phyloP scores from a whole-genome alignment of 2,113 vertebrate genomes.

The Charina bottae region DNA sequence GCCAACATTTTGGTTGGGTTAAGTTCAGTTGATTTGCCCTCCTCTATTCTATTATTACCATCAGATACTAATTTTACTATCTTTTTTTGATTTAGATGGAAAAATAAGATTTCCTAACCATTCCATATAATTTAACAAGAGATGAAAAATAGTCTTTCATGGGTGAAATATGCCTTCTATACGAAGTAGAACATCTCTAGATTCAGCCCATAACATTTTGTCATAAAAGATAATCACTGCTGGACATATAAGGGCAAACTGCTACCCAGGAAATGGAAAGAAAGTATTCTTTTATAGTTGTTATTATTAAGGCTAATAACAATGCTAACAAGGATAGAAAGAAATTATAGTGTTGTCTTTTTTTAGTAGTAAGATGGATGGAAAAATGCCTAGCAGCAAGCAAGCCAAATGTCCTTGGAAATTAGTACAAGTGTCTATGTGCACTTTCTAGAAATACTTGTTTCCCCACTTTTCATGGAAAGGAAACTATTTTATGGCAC shows the following conservation, averaged over 20 bases:
- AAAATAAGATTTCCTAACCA: neutral
- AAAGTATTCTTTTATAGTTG: neutral
- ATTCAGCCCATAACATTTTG: neutral
- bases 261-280: neutral
- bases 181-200: neutral
- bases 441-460: conserved; percentile 52
- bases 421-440: conserved; percentile 59
- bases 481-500: conserved; percentile 65
- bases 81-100: neutral
- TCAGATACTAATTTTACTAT: neutral
- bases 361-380: conserved; percentile 3
- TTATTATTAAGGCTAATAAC: neutral
- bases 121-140: neutral
- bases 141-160: neutral
- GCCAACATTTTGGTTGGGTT: neutral
- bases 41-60: neutral
- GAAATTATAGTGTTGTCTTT: conserved; percentile 7
- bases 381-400: conserved; percentile 45
- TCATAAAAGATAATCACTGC: neutral
- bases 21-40: neutral
- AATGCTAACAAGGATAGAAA: neutral
- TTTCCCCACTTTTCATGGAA: conserved; percentile 56
- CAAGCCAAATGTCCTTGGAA: conserved; percentile 61
- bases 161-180: neutral
- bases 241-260: neutral